Base-by-base conservation (phyloP, 1,140 invertebrate genomes). In the Magallana gigas region DNA sequence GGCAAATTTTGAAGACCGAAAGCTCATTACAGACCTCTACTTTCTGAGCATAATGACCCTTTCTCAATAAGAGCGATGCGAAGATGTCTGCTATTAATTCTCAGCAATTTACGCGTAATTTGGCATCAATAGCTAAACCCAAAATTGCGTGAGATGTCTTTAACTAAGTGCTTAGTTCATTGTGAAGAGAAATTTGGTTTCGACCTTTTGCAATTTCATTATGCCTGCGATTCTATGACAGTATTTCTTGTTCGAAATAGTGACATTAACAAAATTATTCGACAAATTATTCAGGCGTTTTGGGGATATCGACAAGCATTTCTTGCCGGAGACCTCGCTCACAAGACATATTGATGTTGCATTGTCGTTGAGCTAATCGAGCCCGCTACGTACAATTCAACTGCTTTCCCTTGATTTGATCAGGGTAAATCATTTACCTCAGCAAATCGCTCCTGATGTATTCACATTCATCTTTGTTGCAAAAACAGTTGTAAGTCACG, bases 21-120 rank as follows among this genome's bases (percentile, higher is more conserved):
- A 76, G 68, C 68, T 64, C 68, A 76, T 76, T 76, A 76, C 36
- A 29, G 68, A 76, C 12, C 68, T 23, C 29, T 76, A 76, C 68
- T 76, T 29, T 76, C 23, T 76, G 18, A 76, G 68, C 23, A 76
- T 76, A 76, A 76, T 76, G 68, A 23, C 18, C 68, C 68, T 76
- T 76, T 76, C 68, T 76, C 68, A 76, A 76, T 76, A 76, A 76
- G 68, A 76, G 23, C 68, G 18, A 36, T 18, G 68, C 68, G 68
- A 29, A 76, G 68, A 76, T 76, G 68, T 29, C 18, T 83, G 81
- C 81, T 83, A 57, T 83, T 83, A 83, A 83, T 83, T 58, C 81
- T 58, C 56, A 83, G 81, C 81, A 83, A 83, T 83, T 83, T 83
- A 83, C 81, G 81, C 57, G 81, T 83, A 83, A 83, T 83, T 83